Evolutionary conservation across 2,797 vertebrate genomes (phyloP), one percentile per base, ranked within the genome.

Genomic region (Labeo calbasu): DNA sequence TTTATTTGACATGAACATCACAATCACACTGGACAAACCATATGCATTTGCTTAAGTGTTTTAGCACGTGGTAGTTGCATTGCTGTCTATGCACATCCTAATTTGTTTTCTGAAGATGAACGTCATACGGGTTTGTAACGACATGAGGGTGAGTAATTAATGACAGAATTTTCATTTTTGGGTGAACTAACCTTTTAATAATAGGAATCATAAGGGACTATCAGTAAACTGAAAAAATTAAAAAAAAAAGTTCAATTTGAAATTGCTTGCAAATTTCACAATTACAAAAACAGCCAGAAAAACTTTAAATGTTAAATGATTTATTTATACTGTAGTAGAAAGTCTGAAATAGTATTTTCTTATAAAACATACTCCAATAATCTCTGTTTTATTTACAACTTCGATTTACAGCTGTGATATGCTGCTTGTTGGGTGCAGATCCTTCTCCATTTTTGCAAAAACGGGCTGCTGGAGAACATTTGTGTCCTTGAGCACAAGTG

Each of bases 401-500:
- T 73, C 10, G 51, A 68, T 63, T 28, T 63, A 32, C 28, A 65
- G 13, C 28, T 40, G 15, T 40, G 28, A 76, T 13, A 57, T 55
- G 11, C 50, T 55, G 23, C 14, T 43, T 59, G 73, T 43, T 23
- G 36, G 55, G 25, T 59, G 36, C n/a, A 61, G 7, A 59, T 43
- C n/a, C 36, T 59, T 21, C 13, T n/a, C 2, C 53, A 59, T 77
- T 43, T 46, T 46, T 15, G 7, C 4, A 1, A 46, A 8, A 70
- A 70, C 19, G 15, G 13, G n/a, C 23, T 51, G 46, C 28, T 28
- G 7, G 48, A 21, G 23, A 65, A 19, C 43, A 5, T 77, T 46
- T 28, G 25, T 51, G 76, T 65, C 59, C 77, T 78, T 65, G 43
- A 65, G 43, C 19, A 32, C n/a, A 32, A 21, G 77, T 23, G 46